phyloP scores from a whole-genome alignment of 2,797 vertebrate genomes.

The Pitangus sulphuratus region DNA sequence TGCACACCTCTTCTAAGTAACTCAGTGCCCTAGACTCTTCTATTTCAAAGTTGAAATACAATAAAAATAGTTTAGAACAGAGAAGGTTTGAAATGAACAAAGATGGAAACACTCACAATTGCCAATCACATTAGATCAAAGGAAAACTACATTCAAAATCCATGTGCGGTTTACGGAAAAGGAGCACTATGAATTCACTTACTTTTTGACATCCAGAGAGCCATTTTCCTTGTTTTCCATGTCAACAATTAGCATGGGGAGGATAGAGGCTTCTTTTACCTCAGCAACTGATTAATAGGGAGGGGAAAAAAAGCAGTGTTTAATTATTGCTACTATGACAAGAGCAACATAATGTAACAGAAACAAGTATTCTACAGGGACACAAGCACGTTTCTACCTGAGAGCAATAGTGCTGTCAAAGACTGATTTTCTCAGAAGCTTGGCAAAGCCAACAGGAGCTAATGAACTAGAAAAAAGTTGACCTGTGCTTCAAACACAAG shows the following conservation, averaged over 20 bases:
- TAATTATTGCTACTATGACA: conserved; percentile 51
- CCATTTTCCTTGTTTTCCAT: conserved; percentile 98
- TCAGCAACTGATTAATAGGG: conserved; percentile 75
- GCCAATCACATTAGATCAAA: background rate
- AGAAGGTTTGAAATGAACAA: background rate
- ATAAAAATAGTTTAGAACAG: background rate
- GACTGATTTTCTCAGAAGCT: background rate
- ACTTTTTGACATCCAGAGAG: conserved; percentile 93
- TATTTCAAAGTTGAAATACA: conserved; percentile 2
- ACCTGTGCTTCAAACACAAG: conserved; percentile 3
- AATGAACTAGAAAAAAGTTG: background rate
- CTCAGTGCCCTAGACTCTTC: background rate
- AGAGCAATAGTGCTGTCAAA: background rate
- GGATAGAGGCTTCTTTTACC: conserved; percentile 70
- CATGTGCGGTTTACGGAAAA: conserved; percentile 23
- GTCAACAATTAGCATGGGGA: conserved; percentile 78
- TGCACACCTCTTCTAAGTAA: background rate
- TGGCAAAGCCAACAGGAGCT: conserved; percentile 6
- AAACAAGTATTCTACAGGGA: conserved; percentile 33
- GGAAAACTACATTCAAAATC: conserved; percentile 39
- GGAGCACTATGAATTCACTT: conserved; percentile 65
- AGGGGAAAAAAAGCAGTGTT: conserved; percentile 46
- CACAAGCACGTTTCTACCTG: background rate
- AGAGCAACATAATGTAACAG: conserved; percentile 1
- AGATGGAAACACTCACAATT: background rate